A percentile compares a stretch with the other conserved stretches of the same genome.
Conservation (phyloP, 1,140 invertebrate species). For the Drosophila punjabiensis region DNA sequence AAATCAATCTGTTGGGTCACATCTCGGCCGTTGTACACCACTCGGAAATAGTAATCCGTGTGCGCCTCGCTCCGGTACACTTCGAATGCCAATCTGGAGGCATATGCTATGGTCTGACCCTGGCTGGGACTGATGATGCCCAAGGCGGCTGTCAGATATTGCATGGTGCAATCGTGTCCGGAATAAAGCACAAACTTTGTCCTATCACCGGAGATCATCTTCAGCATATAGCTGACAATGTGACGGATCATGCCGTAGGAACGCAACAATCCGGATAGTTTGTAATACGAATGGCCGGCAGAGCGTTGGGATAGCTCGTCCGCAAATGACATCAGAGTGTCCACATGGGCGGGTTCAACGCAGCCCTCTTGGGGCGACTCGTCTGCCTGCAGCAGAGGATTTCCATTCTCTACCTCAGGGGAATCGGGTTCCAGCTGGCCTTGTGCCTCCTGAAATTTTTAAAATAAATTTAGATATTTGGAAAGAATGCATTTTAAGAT, state of each 20-base stretch:
- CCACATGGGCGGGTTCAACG: conserved; percentile 88
- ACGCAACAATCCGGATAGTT: conserved; percentile 89
- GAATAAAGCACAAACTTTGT: conserved; percentile 95
- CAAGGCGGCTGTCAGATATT: conserved; percentile 92
- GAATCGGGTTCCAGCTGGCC: conserved; percentile 28
- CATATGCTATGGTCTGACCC: conserved; percentile 89
- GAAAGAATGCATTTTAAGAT: not conserved
- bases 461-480: not conserved
- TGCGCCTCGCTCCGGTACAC: conserved; percentile 88
- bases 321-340: conserved; percentile 90
- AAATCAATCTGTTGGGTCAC: conserved; percentile 93
- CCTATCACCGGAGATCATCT: conserved; percentile 91
- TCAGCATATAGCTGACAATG: conserved; percentile 92
- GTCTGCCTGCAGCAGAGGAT: conserved; percentile 22
- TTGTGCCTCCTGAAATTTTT: conserved; percentile 7
- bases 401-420: conserved; percentile 35
- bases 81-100: conserved; percentile 94
- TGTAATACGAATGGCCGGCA: conserved; percentile 88
- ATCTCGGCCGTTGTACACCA: conserved; percentile 95
- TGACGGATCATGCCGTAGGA: conserved; percentile 92
- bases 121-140: conserved; percentile 87
- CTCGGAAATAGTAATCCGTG: conserved; percentile 90
- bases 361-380: conserved; percentile 63
- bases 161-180: conserved; percentile 95
- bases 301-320: conserved; percentile 91